Conservation (phyloP, 2,888 invertebrate genomes). For the Amphipoea oculea region DNA sequence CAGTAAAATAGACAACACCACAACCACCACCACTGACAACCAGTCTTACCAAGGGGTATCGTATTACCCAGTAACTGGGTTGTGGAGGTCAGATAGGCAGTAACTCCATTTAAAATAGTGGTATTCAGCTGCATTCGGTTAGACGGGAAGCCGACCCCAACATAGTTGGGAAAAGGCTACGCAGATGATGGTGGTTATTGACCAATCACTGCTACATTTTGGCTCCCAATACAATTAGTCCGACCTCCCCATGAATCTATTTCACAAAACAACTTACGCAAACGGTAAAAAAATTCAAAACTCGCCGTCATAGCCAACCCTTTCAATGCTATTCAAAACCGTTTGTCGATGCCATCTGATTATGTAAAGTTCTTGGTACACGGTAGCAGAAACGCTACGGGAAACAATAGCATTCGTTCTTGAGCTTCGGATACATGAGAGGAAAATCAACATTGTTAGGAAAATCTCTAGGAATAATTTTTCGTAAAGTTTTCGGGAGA, state of each 20-base stretch:
- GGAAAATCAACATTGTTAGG: constrained; percentile 20
- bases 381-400: constrained; percentile 44
- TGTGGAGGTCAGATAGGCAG: no score
- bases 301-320: constrained; percentile 49
- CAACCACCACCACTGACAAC: no score
- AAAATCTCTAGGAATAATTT: constrained; percentile 9
- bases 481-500: constrained; percentile 1
- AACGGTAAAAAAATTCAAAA: constrained; percentile 60
- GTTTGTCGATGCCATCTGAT: constrained; percentile 69
- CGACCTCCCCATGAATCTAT: neutral
- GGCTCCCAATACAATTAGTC: constrained; percentile 1
- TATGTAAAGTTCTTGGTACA: constrained; percentile 67
- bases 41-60: no score
- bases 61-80: no score
- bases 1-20: no score
- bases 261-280: constrained; percentile 3
- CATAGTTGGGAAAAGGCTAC: no score
- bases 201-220: no score
- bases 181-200: neutral
- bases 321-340: constrained; percentile 53
- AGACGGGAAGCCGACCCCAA: no score
- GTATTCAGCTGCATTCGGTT: no score
- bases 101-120: no score
- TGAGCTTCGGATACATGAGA: constrained; percentile 44
- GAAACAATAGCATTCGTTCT: constrained; percentile 55